Conservation (phyloP, 2,888 invertebrate species). For the Andrena marginata region DNA sequence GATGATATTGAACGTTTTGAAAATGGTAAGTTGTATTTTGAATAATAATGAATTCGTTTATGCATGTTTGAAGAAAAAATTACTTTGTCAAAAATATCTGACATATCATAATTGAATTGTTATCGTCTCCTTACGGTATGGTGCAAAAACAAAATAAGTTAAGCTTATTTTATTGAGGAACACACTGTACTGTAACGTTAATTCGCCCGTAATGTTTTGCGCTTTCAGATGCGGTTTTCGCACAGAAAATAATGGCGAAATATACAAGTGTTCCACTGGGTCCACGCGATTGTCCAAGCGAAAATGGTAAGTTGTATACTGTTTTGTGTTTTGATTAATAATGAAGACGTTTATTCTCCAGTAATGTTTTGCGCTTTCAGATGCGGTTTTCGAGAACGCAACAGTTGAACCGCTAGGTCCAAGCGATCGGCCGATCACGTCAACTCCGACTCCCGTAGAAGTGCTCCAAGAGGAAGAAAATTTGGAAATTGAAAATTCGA, state of each 20-base stretch:
- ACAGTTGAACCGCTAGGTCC: too few relatives aligned
- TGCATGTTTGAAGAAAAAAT: slow-evolving; percentile 2
- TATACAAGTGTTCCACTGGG: too few relatives aligned
- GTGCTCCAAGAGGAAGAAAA: neutral
- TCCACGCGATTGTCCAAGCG: too few relatives aligned
- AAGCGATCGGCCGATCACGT: too few relatives aligned
- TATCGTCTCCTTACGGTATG: neutral
- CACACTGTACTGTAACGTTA: neutral
- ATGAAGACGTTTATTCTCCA: neutral
- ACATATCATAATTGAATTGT: neutral
- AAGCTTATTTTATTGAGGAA: neutral
- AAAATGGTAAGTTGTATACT: neutral
- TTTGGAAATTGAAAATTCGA: neutral
- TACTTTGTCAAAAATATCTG: neutral
- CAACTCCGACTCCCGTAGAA: too few relatives aligned
- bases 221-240: neutral
- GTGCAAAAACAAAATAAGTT: neutral
- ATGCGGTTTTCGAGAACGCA: neutral
- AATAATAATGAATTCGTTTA: slow-evolving; percentile 1
- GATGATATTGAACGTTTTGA: neutral
- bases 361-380: slow-evolving; percentile 3
- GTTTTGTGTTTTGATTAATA: neutral
- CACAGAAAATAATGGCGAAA: too few relatives aligned
- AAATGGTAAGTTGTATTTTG: slow-evolving; percentile 2
- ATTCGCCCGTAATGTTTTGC: neutral